Conservation (phyloP, 2,888 invertebrate genomes). For the Lasioglossum figueresi region DNA sequence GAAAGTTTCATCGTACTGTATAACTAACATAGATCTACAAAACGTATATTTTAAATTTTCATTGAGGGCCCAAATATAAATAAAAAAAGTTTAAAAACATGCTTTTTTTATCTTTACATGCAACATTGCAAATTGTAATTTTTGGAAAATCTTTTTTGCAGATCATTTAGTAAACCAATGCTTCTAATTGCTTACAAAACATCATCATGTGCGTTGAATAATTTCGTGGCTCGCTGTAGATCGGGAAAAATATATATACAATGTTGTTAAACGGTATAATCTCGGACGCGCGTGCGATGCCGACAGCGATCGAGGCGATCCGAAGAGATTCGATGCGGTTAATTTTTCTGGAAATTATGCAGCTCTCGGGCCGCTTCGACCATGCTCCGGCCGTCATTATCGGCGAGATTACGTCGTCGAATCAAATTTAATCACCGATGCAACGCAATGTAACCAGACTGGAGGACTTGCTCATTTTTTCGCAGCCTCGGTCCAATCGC, state of each 20-base stretch:
- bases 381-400: background rate
- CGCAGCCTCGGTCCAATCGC: slow-evolving; percentile 25
- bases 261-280: background rate
- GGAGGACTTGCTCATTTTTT: background rate
- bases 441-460: background rate
- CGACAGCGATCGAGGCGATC: slow-evolving; percentile 14
- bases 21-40: too few relatives aligned
- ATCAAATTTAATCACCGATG: slow-evolving; percentile 52
- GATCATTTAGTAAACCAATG: too few relatives aligned
- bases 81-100: too few relatives aligned
- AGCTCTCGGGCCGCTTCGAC: background rate
- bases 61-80: too few relatives aligned
- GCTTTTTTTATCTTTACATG: too few relatives aligned
- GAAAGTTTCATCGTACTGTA: too few relatives aligned
- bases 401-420: slow-evolving; percentile 37
- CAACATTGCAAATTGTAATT: too few relatives aligned
- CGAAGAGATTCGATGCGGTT: slow-evolving; percentile 1
- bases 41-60: too few relatives aligned
- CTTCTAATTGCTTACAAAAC: too few relatives aligned
- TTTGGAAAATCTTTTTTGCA: too few relatives aligned
- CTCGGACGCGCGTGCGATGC: slow-evolving; percentile 11
- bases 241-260: background rate
- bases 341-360: slow-evolving; percentile 25
- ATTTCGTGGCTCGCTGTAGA: too few relatives aligned
- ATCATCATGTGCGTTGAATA: too few relatives aligned